Percentiles rank a stretch among this genome's conserved stretches.
These are phyloP conservation scores for Penaeus japonicus DNA, from an alignment of 1,140 invertebrate species.

Conservation along the genomic window DNA sequence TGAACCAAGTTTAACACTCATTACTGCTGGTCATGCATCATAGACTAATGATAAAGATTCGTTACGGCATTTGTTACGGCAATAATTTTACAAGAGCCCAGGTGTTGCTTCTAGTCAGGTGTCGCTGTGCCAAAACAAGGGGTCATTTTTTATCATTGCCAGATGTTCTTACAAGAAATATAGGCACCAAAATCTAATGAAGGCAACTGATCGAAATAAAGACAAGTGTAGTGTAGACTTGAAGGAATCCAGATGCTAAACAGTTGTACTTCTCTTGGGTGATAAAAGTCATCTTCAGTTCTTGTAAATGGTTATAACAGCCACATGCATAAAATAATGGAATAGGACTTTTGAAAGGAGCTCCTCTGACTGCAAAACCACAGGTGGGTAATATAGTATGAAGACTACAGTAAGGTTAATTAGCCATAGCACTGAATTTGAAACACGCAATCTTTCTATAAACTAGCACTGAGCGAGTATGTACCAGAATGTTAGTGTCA, in stretches of 20 bases:
- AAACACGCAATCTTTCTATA: conserved; percentile 21
- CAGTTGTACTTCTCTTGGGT: neutral
- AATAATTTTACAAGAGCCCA: conserved; percentile 33
- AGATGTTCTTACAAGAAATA: neutral
- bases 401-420: neutral
- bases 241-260: neutral
- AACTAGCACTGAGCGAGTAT: neutral
- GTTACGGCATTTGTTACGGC: conserved; percentile 35
- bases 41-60: conserved; percentile 22
- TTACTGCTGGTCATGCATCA: neutral
- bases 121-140: conserved; percentile 46
- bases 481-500: neutral
- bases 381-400: neutral
- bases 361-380: no score
- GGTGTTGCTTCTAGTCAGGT: conserved; percentile 48
- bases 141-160: conserved; percentile 13
- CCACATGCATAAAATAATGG: no score
- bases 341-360: no score
- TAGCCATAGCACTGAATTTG: neutral
- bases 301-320: no score
- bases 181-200: no score
- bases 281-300: no score
- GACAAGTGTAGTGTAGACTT: neutral
- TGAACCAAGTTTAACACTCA: conserved; percentile 25
- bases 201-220: no score